Conservation (phyloP, 2,888 invertebrate genomes). For the Tortrix viridana region DNA sequence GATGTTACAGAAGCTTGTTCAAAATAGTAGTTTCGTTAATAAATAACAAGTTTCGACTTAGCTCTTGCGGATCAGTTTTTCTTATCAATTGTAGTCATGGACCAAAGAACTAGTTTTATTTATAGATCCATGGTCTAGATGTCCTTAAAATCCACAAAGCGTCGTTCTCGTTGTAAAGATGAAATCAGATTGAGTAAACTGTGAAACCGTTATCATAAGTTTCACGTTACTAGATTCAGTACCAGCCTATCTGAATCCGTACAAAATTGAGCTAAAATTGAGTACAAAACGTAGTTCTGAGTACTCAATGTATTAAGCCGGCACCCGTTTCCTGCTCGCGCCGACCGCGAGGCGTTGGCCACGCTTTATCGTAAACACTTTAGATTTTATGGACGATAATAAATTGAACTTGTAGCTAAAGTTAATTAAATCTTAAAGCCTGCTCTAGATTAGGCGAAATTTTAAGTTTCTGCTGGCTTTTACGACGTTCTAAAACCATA, state of each 20-base stretch:
- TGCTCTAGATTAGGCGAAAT: conserved; percentile 42
- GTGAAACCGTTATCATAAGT: conserved; percentile 16
- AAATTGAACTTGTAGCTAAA: conserved; percentile 53
- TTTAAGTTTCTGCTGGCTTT: conserved; percentile 31
- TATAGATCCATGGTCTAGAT: no score
- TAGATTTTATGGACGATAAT: conserved; percentile 59
- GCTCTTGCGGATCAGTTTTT: no score
- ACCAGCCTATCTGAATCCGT: no score
- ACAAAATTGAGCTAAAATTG: no score
- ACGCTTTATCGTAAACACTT: conserved; percentile 53
- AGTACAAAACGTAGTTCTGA: no score
- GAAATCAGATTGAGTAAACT: conserved; percentile 16
- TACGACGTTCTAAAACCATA: conserved; percentile 13
- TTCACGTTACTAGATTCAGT: conserved; percentile 1
- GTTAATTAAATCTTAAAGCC: conserved; percentile 60
- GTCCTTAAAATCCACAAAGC: conserved; percentile 1
- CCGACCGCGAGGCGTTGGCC: conserved; percentile 24
- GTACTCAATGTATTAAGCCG: conserved; percentile 2
- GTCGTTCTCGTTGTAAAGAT: conserved; percentile 12
- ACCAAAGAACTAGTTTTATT: no score
- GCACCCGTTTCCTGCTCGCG: conserved; percentile 19
- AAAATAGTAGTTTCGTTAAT: no score
- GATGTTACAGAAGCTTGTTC: no score
- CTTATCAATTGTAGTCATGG: no score
- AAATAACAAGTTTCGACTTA: no score